phyloP scores from a whole-genome alignment of 1,140 invertebrate species.

The Zaprionus ornatus region DNA sequence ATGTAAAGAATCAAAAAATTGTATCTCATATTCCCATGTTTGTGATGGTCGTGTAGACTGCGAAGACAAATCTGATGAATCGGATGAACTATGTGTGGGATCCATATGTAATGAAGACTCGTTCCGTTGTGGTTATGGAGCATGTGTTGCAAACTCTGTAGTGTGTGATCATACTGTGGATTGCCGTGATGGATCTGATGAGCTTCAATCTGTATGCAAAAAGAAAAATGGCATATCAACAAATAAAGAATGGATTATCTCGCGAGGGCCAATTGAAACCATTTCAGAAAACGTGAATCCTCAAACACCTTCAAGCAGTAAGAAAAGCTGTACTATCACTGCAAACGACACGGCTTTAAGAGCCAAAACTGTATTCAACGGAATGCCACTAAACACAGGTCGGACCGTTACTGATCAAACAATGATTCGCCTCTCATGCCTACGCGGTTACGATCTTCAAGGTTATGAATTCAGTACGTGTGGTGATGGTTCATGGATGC shows the following conservation, averaged over 20 bases:
- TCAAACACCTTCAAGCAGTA: background rate
- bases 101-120: constrained; percentile 77
- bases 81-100: constrained; percentile 41
- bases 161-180: constrained; percentile 86
- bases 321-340: constrained; percentile 15
- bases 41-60: constrained; percentile 85
- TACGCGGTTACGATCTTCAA: background rate
- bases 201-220: constrained; percentile 72
- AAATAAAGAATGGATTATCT: background rate
- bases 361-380: constrained; percentile 7
- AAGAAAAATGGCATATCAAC: background rate
- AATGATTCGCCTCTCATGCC: constrained; percentile 14
- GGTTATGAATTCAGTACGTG: constrained; percentile 28
- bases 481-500: constrained; percentile 29
- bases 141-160: constrained; percentile 85
- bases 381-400: background rate
- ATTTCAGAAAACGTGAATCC: background rate
- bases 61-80: constrained; percentile 87
- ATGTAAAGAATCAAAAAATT: constrained; percentile 27
- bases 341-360: background rate
- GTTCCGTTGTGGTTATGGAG: constrained; percentile 86
- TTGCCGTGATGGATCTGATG: constrained; percentile 90
- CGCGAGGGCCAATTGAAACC: background rate
- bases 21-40: constrained; percentile 22
- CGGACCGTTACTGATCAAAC: background rate